A percentile compares a stretch with the other conserved stretches of the same genome.
Evolutionary conservation across 2,888 invertebrate genomes (phyloP).

Genomic region (Falcaria lacertinaria): DNA sequence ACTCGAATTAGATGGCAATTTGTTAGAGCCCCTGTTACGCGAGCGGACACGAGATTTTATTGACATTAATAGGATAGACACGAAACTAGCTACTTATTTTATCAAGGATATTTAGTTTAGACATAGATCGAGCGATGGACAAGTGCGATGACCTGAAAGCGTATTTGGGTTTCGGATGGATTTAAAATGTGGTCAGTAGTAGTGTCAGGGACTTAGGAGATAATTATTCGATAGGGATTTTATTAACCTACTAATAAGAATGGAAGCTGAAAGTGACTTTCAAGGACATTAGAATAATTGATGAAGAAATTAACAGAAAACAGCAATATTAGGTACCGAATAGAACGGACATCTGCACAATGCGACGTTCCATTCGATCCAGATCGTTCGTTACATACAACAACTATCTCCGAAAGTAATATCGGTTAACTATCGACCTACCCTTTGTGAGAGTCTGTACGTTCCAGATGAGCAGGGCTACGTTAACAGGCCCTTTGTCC

Average conservation of each 20-base stretch:
- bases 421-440: neutral
- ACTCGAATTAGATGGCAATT: conserved; percentile 41
- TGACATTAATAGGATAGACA: conserved; percentile 7
- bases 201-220: no score
- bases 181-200: no score
- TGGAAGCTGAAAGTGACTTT: no score
- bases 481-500: conserved; percentile 50
- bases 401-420: neutral
- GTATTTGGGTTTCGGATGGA: no score
- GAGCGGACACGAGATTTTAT: conserved; percentile 23
- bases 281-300: no score
- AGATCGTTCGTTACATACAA: neutral
- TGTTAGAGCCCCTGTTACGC: conserved; percentile 19
- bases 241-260: no score
- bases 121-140: neutral
- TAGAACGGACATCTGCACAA: no score
- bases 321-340: no score
- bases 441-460: conserved; percentile 36
- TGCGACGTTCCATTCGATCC: no score
- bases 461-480: conserved; percentile 46
- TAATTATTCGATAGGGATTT: no score
- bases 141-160: neutral
- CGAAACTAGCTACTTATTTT: neutral
- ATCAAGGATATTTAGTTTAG: neutral
- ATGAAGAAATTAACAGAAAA: no score